Percentiles rank a stretch among this genome's conserved stretches.
These are phyloP conservation scores for Larimichthys polyactis DNA, from an alignment of 2,113 vertebrate genomes.

Conservation along the genomic window DNA sequence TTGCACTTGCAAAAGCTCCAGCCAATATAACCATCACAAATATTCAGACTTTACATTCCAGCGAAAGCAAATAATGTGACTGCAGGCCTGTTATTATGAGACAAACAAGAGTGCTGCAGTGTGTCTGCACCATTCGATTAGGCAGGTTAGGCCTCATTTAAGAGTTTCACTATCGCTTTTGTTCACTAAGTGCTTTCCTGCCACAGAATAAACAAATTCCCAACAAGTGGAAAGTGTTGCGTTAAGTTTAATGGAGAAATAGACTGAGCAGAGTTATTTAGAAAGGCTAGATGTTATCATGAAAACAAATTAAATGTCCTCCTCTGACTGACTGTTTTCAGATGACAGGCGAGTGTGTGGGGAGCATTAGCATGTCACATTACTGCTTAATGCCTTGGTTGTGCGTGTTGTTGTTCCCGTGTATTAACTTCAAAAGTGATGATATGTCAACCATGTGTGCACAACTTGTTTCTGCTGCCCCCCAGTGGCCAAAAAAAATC, in stretches of 20 bases:
- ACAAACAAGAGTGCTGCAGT: constrained; percentile 5
- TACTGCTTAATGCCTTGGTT: too few species aligned
- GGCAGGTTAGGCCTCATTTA: not conserved
- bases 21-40: not conserved
- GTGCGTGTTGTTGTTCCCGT: too few species aligned
- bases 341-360: not conserved
- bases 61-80: not conserved
- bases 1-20: not conserved
- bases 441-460: not conserved
- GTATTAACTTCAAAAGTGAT: not conserved
- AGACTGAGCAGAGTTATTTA: not conserved
- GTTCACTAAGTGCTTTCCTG: not conserved
- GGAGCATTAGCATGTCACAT: not conserved
- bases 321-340: not conserved
- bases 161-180: not conserved
- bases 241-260: not conserved
- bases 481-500: not conserved
- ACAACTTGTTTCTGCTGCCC: too few species aligned
- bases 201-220: not conserved
- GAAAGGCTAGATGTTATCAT: not conserved
- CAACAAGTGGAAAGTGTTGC: not conserved
- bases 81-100: not conserved
- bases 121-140: not conserved
- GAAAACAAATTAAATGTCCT: not conserved
- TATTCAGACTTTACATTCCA: not conserved